Conservation (phyloP, 1,140 invertebrate species). For the Andrena cerasifolii region DNA sequence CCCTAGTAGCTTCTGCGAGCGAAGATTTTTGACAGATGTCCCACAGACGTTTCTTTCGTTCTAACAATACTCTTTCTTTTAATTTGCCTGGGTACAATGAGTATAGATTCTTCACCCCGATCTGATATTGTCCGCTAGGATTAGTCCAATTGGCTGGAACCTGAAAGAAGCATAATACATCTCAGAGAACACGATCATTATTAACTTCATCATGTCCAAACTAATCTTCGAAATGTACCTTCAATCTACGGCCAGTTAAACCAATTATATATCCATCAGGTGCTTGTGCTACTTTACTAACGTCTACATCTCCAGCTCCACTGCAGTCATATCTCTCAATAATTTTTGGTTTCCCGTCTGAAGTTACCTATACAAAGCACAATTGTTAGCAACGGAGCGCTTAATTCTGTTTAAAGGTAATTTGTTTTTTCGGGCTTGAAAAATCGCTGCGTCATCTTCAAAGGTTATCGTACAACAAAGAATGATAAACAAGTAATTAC, state of each 20-base stretch:
- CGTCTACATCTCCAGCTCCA: constrained; percentile 97
- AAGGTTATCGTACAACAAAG: background rate
- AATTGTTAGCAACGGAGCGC: constrained; percentile 5
- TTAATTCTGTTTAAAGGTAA: constrained; percentile 13
- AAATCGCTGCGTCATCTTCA: background rate
- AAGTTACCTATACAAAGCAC: constrained; percentile 86
- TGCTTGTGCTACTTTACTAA: constrained; percentile 90
- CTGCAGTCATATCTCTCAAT: constrained; percentile 97
- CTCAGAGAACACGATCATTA: background rate
- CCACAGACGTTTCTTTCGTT: constrained; percentile 93
- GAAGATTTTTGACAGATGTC: constrained; percentile 91
- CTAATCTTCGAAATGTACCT: constrained; percentile 83
- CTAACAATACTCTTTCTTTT: constrained; percentile 91
- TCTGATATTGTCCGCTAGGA: constrained; percentile 90
- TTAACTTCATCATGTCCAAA: background rate
- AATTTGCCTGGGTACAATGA: constrained; percentile 93
- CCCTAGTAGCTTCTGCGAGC: constrained; percentile 89
- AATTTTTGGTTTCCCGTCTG: constrained; percentile 94
- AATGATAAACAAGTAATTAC: background rate
- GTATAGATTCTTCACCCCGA: constrained; percentile 93
- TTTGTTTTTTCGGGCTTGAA: background rate
- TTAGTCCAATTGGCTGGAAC: constrained; percentile 93
- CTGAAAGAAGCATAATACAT: constrained; percentile 79
- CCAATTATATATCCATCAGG: constrained; percentile 91
- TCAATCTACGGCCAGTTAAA: constrained; percentile 93